These are phyloP conservation scores for Meloidogyne exigua DNA, from an alignment of 1,140 invertebrate species.

Conservation along the genomic window DNA sequence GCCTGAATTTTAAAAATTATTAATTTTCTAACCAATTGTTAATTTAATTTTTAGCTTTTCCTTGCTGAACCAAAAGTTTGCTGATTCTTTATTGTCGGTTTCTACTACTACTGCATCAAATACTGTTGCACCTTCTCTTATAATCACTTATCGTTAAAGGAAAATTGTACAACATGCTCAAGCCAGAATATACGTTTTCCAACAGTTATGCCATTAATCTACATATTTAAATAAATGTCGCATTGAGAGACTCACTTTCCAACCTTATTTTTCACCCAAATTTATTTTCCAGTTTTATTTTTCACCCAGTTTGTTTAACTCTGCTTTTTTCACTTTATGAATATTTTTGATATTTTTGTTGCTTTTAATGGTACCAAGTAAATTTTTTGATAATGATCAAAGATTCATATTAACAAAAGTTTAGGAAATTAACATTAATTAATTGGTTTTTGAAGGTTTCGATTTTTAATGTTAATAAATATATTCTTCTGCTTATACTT, in stretches of 20 bases:
- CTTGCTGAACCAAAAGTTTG: neutral
- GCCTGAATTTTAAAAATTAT: no score
- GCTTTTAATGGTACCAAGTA: neutral
- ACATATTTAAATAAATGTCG: constrained; percentile 4
- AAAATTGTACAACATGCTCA: neutral
- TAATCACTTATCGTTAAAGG: neutral
- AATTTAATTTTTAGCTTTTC: neutral
- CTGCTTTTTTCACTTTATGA: neutral
- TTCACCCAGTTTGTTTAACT: neutral
- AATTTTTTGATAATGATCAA: neutral
- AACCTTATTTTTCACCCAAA: neutral
- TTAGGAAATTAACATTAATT: neutral
- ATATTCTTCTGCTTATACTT: no score
- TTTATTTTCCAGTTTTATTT: neutral
- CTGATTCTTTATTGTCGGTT: neutral
- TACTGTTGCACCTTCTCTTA: neutral
- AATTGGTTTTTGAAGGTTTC: no score
- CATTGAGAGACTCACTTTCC: neutral
- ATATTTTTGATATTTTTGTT: neutral
- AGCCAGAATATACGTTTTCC: neutral
- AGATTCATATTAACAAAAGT: neutral
- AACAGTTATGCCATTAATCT: neutral
- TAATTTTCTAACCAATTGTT: no score
- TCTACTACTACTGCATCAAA: no score
- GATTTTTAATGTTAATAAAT: no score